Evolutionary conservation across 2,113 vertebrate species (phyloP).

Genomic region (Neodon shergylaensis): DNA sequence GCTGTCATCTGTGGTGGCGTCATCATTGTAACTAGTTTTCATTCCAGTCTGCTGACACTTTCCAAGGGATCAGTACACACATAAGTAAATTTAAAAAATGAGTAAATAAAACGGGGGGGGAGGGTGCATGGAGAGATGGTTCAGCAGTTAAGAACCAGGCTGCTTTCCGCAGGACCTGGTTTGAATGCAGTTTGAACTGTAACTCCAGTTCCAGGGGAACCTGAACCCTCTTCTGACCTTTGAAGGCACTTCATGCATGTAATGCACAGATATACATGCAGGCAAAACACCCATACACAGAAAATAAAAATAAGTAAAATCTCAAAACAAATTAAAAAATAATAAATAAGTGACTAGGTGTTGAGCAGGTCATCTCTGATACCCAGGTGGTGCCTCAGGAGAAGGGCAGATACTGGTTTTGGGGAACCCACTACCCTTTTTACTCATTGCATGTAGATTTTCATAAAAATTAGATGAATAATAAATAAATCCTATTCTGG

Average conservation of each 20-base stretch:
- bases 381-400: not conserved
- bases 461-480: not conserved
- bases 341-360: not conserved
- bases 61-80: not conserved
- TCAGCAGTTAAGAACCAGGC: not conserved
- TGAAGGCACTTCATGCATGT: not conserved
- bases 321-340: not conserved
- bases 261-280: not conserved
- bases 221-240: not conserved
- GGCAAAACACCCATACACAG: not conserved
- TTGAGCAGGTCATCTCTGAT: not conserved
- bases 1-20: rapidly evolving
- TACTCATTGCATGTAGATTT: not conserved
- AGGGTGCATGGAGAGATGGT: not conserved
- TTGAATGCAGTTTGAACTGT: not conserved
- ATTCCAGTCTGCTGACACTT: not conserved
- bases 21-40: not conserved
- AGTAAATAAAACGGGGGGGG: not conserved
- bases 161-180: not conserved
- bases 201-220: not conserved
- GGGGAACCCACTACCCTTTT: not conserved
- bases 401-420: not conserved
- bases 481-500: not conserved
- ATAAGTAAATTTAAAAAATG: not conserved
- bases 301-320: not conserved